Base-by-base conservation (phyloP, 92 coral and sea anemone genomes). In the Zoanthus gigantus region DNA sequence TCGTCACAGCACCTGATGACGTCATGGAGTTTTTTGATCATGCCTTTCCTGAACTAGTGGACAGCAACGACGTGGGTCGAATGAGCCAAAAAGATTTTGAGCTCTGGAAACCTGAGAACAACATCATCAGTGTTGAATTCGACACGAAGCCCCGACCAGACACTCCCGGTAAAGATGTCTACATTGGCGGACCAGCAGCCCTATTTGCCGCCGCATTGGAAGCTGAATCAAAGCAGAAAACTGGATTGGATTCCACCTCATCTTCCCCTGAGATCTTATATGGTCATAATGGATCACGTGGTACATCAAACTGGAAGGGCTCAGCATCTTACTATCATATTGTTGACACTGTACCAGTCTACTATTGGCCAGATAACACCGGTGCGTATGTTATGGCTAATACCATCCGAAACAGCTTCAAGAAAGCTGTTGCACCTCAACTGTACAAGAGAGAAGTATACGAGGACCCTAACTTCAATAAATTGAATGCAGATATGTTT, bases 241-340 rank as follows among this genome's bases (percentile, higher is more conserved):
- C 52, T 4, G 52, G 52, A 4, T 47, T 47, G 8, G 52, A 47
- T 4, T 47, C 52, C 4, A 47, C 52, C 52, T 4, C 52, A 47
- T 47, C 52, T 4, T 29, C 32, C 72, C 72, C 72, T 18, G 30
- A 67, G 32, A 28, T 67, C 72, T 32, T 67, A 3, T 67, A 67
- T 67, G 72, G 72, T 67, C 72, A 67, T 67, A 67, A 67, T 29
- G 44, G 72, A 32, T 67, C 72, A 29, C 72, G 72, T 29, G 72
- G 72, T 67, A 32, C 32, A 10, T 67, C 72, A 29, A 67, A 67
- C 32, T 67, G 72, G 72, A 67, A 67, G 12, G 72, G 72, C 30
- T 67, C 72, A 10, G 72, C 72, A 11, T 67, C 72, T 32, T 67
- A 67, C 72, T 67, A 67, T 32, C 72, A 67, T 18, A 67, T 67